Percentiles rank a stretch among this genome's conserved stretches.
These are phyloP conservation scores for Crypturellus undulatus DNA, from an alignment of 2,113 vertebrate genomes.

Conservation along the genomic window DNA sequence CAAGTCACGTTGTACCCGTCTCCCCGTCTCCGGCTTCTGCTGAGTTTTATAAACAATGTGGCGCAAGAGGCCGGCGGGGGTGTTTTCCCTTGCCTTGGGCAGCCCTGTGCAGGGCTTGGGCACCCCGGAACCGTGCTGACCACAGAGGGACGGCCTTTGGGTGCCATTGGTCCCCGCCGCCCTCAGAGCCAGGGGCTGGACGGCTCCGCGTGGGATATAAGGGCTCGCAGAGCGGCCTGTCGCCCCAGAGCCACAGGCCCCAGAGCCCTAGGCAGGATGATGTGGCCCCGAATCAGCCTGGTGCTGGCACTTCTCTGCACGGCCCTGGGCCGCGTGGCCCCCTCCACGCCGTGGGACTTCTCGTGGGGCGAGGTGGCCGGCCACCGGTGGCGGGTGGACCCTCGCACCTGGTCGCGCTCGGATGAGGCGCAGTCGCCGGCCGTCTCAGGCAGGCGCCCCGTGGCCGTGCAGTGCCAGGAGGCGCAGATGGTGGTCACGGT, in stretches of 20 bases:
- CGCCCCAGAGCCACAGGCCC: background rate
- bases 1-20: constrained; percentile 42
- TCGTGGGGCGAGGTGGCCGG: background rate
- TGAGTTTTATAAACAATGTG: constrained; percentile 47
- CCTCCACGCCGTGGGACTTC: constrained; percentile 1
- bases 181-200: background rate
- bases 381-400: background rate
- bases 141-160: background rate
- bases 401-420: background rate
- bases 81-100: constrained; percentile 4
- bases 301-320: background rate
- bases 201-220: background rate
- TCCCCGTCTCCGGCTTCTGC: constrained; percentile 32
- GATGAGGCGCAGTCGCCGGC: background rate
- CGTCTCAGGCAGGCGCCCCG: background rate
- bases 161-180: background rate
- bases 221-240: background rate
- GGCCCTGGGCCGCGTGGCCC: background rate
- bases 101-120: accelerated
- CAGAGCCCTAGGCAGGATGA: background rate
- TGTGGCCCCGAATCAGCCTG: background rate
- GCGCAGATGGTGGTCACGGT: constrained; percentile 29
- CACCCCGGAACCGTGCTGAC: background rate
- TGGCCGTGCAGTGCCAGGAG: constrained; percentile 21
- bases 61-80: constrained; percentile 19